These are phyloP conservation scores for Trichopria drosophilae DNA, from an alignment of 2,888 invertebrate genomes.

Conservation along the genomic window DNA sequence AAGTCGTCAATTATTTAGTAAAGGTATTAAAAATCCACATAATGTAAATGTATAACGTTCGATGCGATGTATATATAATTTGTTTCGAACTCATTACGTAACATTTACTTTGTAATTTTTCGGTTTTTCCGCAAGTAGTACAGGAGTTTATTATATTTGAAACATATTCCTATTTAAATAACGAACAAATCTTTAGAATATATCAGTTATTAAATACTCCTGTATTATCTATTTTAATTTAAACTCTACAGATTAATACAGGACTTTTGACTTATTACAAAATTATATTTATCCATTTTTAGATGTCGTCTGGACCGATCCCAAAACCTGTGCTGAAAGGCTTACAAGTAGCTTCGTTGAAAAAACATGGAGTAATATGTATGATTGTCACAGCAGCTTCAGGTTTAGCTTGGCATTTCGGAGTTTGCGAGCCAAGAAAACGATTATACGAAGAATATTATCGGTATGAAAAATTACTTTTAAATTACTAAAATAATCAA, in stretches of 20 bases:
- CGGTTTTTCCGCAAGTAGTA: too few species aligned
- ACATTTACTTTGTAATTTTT: too few species aligned
- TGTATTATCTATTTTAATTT: too few species aligned
- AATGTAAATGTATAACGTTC: too few species aligned
- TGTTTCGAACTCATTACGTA: too few species aligned
- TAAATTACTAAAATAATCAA: not conserved
- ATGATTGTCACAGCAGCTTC: conserved; percentile 45
- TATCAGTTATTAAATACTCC: too few species aligned
- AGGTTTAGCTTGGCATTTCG: conserved; percentile 57
- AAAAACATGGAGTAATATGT: conserved; percentile 63
- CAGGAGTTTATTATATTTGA: too few species aligned
- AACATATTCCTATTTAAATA: too few species aligned
- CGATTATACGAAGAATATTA: conserved; percentile 73
- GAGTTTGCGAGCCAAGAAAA: conserved; percentile 63
- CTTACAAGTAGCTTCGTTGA: conserved; percentile 68
- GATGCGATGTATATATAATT: too few species aligned
- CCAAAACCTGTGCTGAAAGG: conserved; percentile 72
- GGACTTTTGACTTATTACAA: not conserved
- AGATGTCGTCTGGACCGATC: conserved; percentile 46
- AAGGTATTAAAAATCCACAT: too few species aligned
- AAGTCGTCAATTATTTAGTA: too few species aligned
- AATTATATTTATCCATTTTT: conserved; percentile 16
- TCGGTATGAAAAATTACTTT: conserved; percentile 62
- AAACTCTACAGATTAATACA: not conserved
- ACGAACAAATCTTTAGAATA: too few species aligned